Percentiles rank a stretch among this genome's conserved stretches.
Conservation (phyloP, 2,888 invertebrate genomes). For the Phortica magna region DNA sequence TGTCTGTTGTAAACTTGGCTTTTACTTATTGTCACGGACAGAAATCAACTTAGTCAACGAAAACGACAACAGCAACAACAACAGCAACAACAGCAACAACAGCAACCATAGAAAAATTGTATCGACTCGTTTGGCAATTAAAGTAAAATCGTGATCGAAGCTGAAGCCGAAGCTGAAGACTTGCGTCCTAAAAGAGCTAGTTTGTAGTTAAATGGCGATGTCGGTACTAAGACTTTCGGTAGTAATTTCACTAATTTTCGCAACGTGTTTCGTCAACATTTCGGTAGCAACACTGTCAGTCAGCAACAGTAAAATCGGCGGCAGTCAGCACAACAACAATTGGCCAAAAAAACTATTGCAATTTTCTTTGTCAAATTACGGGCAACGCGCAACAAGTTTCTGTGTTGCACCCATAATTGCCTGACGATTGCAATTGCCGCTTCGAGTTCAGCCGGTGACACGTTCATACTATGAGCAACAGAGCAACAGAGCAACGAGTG, state of each 20-base stretch:
- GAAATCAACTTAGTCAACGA: slow-evolving; percentile 1
- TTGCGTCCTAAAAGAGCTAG: no score
- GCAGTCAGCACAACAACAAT: slow-evolving; percentile 31
- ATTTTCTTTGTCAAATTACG: slow-evolving; percentile 38
- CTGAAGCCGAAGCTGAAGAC: neutral
- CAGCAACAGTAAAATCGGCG: slow-evolving; percentile 21
- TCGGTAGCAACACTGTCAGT: slow-evolving; percentile 42
- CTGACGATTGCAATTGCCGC: slow-evolving; percentile 27
- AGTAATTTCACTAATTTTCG: slow-evolving; percentile 53
- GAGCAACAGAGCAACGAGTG: no score
- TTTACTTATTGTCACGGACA: slow-evolving; percentile 48
- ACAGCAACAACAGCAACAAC: slow-evolving; percentile 26
- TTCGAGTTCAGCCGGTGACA: neutral
- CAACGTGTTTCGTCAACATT: slow-evolving; percentile 49
- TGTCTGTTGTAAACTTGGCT: slow-evolving; percentile 37
- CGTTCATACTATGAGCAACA: no score
- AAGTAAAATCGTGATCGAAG: slow-evolving; percentile 52
- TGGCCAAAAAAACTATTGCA: slow-evolving; percentile 24
- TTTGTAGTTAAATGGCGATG: neutral
- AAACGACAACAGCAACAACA: slow-evolving; percentile 23
- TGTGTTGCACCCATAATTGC: slow-evolving; percentile 28
- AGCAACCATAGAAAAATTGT: slow-evolving; percentile 40
- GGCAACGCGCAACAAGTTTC: neutral
- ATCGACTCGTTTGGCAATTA: slow-evolving; percentile 50
- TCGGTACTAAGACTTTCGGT: neutral